Conservation (phyloP, 2,888 invertebrate genomes). For the Drosophila vallismaia region DNA sequence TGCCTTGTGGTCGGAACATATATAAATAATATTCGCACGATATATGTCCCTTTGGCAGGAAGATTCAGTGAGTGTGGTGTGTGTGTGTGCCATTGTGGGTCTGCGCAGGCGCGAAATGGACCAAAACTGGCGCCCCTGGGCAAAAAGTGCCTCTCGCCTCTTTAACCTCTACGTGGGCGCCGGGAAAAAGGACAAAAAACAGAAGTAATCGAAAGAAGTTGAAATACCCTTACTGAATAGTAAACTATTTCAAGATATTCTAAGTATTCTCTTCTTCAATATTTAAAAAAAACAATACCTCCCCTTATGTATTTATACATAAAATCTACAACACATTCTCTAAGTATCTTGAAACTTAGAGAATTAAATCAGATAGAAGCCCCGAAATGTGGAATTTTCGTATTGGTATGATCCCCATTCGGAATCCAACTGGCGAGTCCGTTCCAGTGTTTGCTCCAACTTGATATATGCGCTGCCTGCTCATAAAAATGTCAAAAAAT, state of each 20-base stretch:
- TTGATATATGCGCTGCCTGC: conserved; percentile 81
- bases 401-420: conserved; percentile 42
- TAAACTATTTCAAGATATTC: neutral
- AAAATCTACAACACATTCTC: no score
- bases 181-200: conserved; percentile 46
- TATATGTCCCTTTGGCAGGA: conserved; percentile 80
- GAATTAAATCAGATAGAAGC: conserved; percentile 29
- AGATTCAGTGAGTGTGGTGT: conserved; percentile 22
- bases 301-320: neutral
- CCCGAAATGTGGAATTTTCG: conserved; percentile 69
- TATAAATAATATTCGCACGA: conserved; percentile 83
- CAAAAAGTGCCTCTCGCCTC: conserved; percentile 44
- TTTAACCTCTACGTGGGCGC: conserved; percentile 72
- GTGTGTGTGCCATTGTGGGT: conserved; percentile 20
- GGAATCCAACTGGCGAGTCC: conserved; percentile 24
- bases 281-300: neutral
- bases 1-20: conserved; percentile 56
- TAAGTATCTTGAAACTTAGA: neutral
- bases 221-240: neutral
- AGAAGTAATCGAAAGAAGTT: neutral
- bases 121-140: conserved; percentile 79
- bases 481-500: conserved; percentile 83
- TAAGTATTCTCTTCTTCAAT: neutral
- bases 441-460: conserved; percentile 54
- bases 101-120: conserved; percentile 73